A percentile compares a stretch with the other conserved stretches of the same genome.
Conservation (phyloP, 2,113 vertebrate species). For the Blennius ocellaris region DNA sequence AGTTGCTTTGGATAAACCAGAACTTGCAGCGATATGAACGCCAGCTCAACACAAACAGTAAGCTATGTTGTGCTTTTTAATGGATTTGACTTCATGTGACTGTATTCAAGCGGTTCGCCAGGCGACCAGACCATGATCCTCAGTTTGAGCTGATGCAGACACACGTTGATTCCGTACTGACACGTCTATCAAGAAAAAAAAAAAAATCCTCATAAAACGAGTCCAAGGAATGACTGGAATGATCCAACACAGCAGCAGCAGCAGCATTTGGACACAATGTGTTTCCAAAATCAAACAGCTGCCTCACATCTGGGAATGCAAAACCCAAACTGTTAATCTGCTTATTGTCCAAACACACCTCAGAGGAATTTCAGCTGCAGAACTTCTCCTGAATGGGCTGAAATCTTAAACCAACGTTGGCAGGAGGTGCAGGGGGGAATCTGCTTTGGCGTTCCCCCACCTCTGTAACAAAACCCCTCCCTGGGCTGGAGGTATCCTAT, state of each 20-base stretch:
- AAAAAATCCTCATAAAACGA: constrained; percentile 46
- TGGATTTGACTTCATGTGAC: neutral
- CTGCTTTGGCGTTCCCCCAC: constrained; percentile 33
- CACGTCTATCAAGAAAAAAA: constrained; percentile 25
- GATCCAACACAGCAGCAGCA: constrained; percentile 10
- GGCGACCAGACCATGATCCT: constrained; percentile 11
- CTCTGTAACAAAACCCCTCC: constrained; percentile 71
- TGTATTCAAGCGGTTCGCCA: neutral
- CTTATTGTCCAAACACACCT: neutral
- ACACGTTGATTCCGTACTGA: constrained; percentile 6
- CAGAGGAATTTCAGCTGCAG: constrained; percentile 1
- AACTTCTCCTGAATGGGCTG: constrained; percentile 21
- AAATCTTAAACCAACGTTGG: constrained; percentile 44
- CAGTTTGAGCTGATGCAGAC: constrained; percentile 45
- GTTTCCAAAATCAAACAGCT: constrained; percentile 57
- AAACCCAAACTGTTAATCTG: constrained; percentile 14
- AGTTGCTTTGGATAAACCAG: no score
- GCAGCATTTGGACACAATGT: constrained; percentile 18
- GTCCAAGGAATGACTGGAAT: constrained; percentile 51
- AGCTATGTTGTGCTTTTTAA: neutral
- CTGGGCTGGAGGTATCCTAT: constrained; percentile 68
- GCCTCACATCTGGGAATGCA: constrained; percentile 46
- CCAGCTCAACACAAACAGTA: neutral
- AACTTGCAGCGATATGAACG: no score
- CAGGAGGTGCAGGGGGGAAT: constrained; percentile 39